These are phyloP conservation scores for Emydoidea blandingii DNA, from an alignment of 2,797 vertebrate species.

Conservation along the genomic window DNA sequence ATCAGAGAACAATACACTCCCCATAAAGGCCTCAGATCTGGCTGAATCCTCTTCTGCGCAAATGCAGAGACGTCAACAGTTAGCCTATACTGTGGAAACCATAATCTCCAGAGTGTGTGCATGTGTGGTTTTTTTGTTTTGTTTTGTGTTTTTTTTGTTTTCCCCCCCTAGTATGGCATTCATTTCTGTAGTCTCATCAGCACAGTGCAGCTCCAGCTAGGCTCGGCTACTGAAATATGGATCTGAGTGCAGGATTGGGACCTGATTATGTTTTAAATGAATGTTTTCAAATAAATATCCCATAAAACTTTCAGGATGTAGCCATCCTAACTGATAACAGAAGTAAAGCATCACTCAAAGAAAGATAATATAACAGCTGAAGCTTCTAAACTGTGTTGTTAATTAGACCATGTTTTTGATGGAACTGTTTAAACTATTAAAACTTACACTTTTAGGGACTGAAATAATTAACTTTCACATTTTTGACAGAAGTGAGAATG, in stretches of 20 bases:
- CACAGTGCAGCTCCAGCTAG: not conserved
- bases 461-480: slow-evolving; percentile 60
- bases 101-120: not conserved
- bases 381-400: slow-evolving; percentile 56
- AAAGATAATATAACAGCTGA: slow-evolving; percentile 38
- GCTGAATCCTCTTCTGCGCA: accelerated
- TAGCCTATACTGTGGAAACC: not conserved
- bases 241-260: not conserved
- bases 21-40: not conserved
- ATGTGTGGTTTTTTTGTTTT: no score
- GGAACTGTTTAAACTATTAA: slow-evolving; percentile 60
- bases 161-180: not conserved
- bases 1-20: not conserved
- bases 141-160: no score
- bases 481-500: slow-evolving; percentile 59
- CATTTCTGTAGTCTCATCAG: not conserved
- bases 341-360: slow-evolving; percentile 33
- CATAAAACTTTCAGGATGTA: slow-evolving; percentile 7
- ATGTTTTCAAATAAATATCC: slow-evolving; percentile 46
- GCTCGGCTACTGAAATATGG: not conserved
- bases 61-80: not conserved
- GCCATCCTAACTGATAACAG: slow-evolving; percentile 39
- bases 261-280: not conserved
- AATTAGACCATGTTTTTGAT: slow-evolving; percentile 62
- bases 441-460: slow-evolving; percentile 21